These are phyloP conservation scores for Fragum fragum DNA, from an alignment of 2,888 invertebrate genomes.

Conservation along the genomic window DNA sequence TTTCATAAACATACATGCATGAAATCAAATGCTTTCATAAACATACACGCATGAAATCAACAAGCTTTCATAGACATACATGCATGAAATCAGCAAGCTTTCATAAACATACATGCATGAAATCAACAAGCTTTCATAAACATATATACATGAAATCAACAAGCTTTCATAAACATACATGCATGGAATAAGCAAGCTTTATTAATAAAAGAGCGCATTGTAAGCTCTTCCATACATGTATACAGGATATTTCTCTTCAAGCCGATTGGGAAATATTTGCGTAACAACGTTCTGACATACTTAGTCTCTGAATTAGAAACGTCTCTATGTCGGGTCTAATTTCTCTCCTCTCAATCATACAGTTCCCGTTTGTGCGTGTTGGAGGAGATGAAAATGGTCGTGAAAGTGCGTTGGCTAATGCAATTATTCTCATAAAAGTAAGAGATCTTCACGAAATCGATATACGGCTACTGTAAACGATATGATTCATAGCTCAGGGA, in stretches of 20 bases:
- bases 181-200: too few species aligned
- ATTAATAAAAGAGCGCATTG: neutral
- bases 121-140: too few species aligned
- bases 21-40: too few species aligned
- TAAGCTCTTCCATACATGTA: too few species aligned
- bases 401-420: conserved; percentile 52
- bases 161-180: too few species aligned
- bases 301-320: conserved; percentile 16
- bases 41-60: too few species aligned
- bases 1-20: too few species aligned
- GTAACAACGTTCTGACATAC: conserved; percentile 1
- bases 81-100: too few species aligned
- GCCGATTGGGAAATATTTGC: conserved; percentile 9
- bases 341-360: conserved; percentile 44
- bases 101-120: too few species aligned
- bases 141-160: too few species aligned
- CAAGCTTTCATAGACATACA: too few species aligned
- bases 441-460: conserved; percentile 62
- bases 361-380: conserved; percentile 43
- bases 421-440: conserved; percentile 65
- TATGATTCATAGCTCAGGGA: conserved; percentile 26
- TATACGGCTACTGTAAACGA: conserved; percentile 28
- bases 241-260: too few species aligned
- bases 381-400: conserved; percentile 50
- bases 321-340: conserved; percentile 37